A percentile compares a stretch with the other conserved stretches of the same genome.
Conservation (phyloP, 2,797 vertebrate species). For the Austrolebias charrua region DNA sequence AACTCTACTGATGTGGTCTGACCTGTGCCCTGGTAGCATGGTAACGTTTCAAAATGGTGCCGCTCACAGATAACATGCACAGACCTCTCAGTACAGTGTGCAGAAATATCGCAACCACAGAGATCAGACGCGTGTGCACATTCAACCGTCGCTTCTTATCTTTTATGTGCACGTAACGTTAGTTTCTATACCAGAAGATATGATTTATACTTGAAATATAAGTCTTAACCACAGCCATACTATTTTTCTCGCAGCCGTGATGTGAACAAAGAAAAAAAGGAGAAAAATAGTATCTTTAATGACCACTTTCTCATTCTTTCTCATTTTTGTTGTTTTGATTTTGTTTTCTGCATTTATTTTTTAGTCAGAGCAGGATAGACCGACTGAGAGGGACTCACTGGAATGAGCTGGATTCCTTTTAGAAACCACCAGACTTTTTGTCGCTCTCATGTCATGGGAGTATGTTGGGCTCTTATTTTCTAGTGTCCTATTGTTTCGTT, state of each 20-base stretch:
- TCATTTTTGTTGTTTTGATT: conserved; percentile 47
- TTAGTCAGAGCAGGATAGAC: conserved; percentile 27
- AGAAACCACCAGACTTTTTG: conserved; percentile 67
- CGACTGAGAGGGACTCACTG: conserved; percentile 22
- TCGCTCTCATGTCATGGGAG: conserved; percentile 58
- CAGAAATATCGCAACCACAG: not conserved
- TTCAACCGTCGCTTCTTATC: conserved; percentile 9
- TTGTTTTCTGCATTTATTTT: conserved; percentile 32
- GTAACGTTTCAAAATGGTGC: not conserved
- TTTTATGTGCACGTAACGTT: conserved; percentile 2
- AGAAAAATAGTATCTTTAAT: conserved; percentile 1
- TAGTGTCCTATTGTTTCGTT: conserved; percentile 53
- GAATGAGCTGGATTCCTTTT: conserved; percentile 46
- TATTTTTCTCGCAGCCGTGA: conserved; percentile 28
- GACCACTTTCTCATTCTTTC: conserved; percentile 30
- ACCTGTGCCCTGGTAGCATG: not conserved
- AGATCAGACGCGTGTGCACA: conserved; percentile 10
- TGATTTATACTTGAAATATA: conserved; percentile 3
- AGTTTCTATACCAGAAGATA: too few relatives aligned
- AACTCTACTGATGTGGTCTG: conserved; percentile 38
- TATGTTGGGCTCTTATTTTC: conserved; percentile 35
- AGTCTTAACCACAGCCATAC: conserved; percentile 45
- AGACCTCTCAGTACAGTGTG: not conserved
- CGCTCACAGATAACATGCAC: conserved; percentile 21
- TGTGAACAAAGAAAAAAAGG: conserved; percentile 22